These are phyloP conservation scores for Ardeotis arabs DNA, from an alignment of 2,113 vertebrate species.

Conservation along the genomic window DNA sequence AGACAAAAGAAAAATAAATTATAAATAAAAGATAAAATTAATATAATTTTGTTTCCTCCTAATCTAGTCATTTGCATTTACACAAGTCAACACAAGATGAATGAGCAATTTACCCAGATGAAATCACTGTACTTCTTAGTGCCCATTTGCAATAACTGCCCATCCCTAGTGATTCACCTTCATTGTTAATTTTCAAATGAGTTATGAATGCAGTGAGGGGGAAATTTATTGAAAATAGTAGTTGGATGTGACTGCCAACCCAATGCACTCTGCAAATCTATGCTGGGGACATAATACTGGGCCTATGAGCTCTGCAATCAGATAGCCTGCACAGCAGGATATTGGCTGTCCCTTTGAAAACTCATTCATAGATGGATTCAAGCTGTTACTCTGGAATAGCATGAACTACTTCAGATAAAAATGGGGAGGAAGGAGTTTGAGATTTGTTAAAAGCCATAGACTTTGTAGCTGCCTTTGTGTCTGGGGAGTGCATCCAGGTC, in stretches of 20 bases:
- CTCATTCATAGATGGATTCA: not conserved
- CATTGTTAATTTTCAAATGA: not conserved
- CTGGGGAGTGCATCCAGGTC: not conserved
- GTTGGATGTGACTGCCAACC: not conserved
- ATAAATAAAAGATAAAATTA: not conserved
- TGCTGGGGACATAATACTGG: rapidly evolving
- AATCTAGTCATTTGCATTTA: not conserved
- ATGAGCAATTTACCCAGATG: conserved; percentile 1
- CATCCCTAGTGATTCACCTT: not conserved
- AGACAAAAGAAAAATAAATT: not conserved
- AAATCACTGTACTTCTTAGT: not conserved
- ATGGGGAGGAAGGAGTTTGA: not conserved
- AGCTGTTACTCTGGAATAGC: not conserved
- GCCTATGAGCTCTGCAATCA: not conserved
- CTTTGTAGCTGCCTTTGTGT: not conserved
- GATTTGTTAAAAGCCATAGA: not conserved
- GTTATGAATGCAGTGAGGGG: not conserved
- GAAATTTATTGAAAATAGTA: not conserved
- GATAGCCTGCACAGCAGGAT: not conserved
- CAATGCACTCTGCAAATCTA: not conserved
- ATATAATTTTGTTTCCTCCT: not conserved
- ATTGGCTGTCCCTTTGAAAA: not conserved
- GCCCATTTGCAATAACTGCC: not conserved
- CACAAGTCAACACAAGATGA: conserved; percentile 23
- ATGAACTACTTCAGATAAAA: not conserved